Evolutionary conservation across 2,888 invertebrate species (phyloP), one percentile per base, ranked within the genome.

Genomic region (Tanaodytes sp.): DNA sequence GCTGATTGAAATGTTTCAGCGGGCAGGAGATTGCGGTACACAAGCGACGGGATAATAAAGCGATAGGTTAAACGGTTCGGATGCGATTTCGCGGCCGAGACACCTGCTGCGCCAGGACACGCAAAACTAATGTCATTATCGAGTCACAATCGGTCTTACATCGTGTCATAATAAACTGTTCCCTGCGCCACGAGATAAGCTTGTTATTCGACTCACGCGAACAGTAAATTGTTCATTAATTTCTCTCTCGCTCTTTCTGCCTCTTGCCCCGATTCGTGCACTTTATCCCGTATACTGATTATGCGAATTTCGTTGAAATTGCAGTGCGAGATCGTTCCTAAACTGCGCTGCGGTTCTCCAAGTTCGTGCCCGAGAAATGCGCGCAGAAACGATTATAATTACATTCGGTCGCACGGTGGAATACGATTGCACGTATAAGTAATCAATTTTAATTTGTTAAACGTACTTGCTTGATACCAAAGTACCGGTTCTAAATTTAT

Each of bases 271-370:
- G 23, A 55, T 75, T 73, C 70, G 75, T 66, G 77, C 75, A 79
- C 73, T 77, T 72, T 68, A 61, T 51, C 73, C 69, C 72, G 71
- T 72, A 73, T 59, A 73, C 73, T 75, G 77, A 78, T 79, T 74
- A 75, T 73, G 58, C 57, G 46, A 77, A 78, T 69, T 79, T 75
- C 46, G 49, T 43, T 30, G 59, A 62, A 74, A 75, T 73, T 73
- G 73, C 62, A 48, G 59, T 31, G 40, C 45, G 48, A 61, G 55
- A 46, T 64, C 46, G 39, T 55, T 51, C 57, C n/a, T 12, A 31
- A 45, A 42, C 45, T 16, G 45, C 19, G 49, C 40, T 9, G n/a
- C n/a, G n/a, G n/a, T n/a, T n/a, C n/a, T n/a, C n/a, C n/a, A n/a
- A n/a, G n/a, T n/a, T n/a, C n/a, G n/a, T n/a, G n/a, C n/a, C n/a